These are phyloP conservation scores for Asteroscopus sphinx DNA, from an alignment of 2,888 invertebrate species.

Conservation along the genomic window DNA sequence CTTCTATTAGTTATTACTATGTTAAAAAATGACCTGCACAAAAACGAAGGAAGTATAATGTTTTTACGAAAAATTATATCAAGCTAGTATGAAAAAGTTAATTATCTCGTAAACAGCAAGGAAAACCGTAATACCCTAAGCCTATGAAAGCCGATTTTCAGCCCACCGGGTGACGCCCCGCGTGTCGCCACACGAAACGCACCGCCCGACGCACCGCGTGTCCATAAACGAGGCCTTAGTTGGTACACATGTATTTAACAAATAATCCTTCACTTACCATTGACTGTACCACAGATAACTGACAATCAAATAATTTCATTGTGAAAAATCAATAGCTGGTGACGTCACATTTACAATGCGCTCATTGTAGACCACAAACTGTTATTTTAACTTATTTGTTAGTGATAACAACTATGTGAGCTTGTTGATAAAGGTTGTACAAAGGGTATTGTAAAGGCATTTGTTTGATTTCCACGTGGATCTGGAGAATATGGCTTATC, in stretches of 20 bases:
- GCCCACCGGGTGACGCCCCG: too few species aligned
- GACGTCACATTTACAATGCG: slow-evolving; percentile 20
- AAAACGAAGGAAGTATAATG: too few species aligned
- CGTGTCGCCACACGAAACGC: too few species aligned
- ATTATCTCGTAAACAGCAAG: too few species aligned
- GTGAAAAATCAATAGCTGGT: slow-evolving; percentile 43
- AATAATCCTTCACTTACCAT: slow-evolving; percentile 46
- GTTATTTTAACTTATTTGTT: slow-evolving; percentile 50
- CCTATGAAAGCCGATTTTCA: too few species aligned
- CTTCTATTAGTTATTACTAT: too few species aligned
- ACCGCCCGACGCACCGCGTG: too few species aligned
- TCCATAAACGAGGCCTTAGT: too few species aligned
- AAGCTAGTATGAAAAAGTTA: too few species aligned
- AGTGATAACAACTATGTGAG: slow-evolving; percentile 35
- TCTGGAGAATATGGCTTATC: slow-evolving; percentile 15
- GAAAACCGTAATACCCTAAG: too few species aligned
- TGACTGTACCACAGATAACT: slow-evolving; percentile 34
- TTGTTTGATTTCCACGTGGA: slow-evolving; percentile 29
- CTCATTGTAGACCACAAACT: slow-evolving; percentile 27
- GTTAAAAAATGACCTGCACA: too few species aligned
- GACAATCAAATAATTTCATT: slow-evolving; percentile 43
- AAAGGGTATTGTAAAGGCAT: slow-evolving; percentile 25
- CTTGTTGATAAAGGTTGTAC: slow-evolving; percentile 38
- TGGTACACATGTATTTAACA: slow-evolving; percentile 1
- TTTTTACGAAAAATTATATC: too few species aligned